These are phyloP conservation scores for Chamaetylas fuelleborni DNA, from an alignment of 2,113 vertebrate species.

Conservation along the genomic window DNA sequence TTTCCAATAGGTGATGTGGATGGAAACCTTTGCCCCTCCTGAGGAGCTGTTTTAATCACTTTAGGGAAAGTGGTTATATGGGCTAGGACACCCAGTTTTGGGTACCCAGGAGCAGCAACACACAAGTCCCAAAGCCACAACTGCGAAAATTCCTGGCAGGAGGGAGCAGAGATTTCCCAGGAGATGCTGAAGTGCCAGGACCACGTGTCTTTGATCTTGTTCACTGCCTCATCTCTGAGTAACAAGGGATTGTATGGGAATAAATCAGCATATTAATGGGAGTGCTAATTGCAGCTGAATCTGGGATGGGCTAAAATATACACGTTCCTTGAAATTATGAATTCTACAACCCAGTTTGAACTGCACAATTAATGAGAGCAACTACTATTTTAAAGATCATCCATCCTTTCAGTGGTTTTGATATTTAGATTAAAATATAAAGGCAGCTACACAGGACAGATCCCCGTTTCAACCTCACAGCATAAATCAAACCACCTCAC, in stretches of 20 bases:
- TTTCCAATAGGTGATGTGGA: not conserved
- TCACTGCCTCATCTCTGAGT: not conserved
- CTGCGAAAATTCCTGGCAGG: not conserved
- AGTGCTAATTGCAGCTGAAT: not conserved
- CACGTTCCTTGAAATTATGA: not conserved
- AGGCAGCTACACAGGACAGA: not conserved
- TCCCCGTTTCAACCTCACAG: not conserved
- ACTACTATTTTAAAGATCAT: not conserved
- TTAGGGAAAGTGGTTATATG: not conserved
- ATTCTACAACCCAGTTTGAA: not conserved
- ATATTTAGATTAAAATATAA: not conserved
- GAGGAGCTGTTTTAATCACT: not conserved
- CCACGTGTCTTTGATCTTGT: not conserved
- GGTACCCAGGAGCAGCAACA: not conserved
- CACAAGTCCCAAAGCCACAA: not conserved
- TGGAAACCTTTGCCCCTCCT: not conserved
- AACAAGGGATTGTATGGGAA: not conserved
- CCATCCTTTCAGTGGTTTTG: not conserved
- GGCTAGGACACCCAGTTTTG: rapidly evolving
- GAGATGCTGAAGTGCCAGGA: not conserved
- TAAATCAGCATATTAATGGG: slow-evolving; percentile 2
- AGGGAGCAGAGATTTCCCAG: not conserved
- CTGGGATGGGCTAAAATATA: not conserved
- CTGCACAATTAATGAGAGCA: not conserved
- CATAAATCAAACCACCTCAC: not conserved